Conservation (phyloP, 2,113 vertebrate genomes). For the Lepidothrix coronata region DNA sequence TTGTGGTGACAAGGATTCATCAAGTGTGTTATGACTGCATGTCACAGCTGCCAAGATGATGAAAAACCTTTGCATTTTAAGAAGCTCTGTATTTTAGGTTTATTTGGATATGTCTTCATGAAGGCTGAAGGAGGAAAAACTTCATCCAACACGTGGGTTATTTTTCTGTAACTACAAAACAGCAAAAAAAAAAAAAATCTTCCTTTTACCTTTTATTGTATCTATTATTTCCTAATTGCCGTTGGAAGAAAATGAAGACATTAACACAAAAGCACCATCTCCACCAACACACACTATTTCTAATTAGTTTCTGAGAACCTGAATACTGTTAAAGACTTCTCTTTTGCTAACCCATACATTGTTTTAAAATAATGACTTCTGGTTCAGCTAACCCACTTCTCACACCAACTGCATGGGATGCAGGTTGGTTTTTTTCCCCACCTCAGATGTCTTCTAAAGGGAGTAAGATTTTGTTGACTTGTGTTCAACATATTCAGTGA, state of each 20-base stretch:
- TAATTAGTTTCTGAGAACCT: background rate
- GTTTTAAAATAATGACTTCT: background rate
- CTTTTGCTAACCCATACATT: background rate
- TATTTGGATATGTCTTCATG: background rate
- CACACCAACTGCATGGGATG: background rate
- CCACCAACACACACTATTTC: background rate
- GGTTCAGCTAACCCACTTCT: background rate
- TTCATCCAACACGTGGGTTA: background rate
- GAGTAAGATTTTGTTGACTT: background rate
- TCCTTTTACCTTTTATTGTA: background rate
- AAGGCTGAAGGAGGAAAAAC: background rate
- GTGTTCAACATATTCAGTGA: background rate
- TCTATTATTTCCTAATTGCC: background rate
- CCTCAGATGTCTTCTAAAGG: background rate
- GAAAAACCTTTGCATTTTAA: background rate
- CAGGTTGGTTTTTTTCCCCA: background rate
- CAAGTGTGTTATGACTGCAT: fast-evolving
- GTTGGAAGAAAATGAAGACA: background rate
- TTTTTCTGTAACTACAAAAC: background rate
- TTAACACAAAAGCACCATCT: background rate
- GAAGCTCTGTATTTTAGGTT: background rate
- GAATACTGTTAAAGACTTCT: background rate
- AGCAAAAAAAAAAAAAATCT: background rate
- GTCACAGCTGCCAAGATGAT: background rate
- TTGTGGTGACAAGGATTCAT: background rate